Evolutionary conservation across 2,797 vertebrate species (phyloP).

Genomic region (Neosilurus mollespiculum): DNA sequence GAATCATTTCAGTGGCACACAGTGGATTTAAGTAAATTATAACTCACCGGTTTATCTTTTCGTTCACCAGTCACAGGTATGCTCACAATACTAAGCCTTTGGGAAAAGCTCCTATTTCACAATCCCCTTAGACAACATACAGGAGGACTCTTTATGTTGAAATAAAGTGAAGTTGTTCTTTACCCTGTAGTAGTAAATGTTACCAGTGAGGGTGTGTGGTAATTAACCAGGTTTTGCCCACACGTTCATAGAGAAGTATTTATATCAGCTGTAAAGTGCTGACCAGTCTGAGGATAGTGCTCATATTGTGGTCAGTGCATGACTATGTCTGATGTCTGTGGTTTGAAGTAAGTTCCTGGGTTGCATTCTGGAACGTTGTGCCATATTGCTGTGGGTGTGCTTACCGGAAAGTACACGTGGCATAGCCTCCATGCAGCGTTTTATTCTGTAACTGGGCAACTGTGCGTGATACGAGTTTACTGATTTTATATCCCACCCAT

Average conservation of each 20-base stretch:
- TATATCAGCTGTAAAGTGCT: neutral
- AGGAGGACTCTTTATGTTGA: neutral
- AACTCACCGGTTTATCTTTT: neutral
- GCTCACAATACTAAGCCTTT: neutral
- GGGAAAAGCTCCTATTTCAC: neutral
- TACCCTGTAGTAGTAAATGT: neutral
- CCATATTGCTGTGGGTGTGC: conserved; percentile 12
- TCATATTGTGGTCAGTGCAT: neutral
- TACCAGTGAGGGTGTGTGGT: conserved; percentile 22
- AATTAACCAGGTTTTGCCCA: neutral
- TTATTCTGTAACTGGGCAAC: neutral
- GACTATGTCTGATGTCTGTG: too few relatives aligned
- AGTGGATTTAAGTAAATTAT: neutral
- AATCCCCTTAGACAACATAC: neutral
- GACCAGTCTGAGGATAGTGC: neutral
- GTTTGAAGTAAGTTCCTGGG: neutral
- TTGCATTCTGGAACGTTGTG: neutral
- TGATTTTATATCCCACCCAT: neutral
- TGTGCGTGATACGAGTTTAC: neutral
- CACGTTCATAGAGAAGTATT: conserved; percentile 9
- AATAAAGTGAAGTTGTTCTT: neutral
- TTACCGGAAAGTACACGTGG: conserved; percentile 17
- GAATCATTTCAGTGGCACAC: neutral
- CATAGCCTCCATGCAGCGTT: conserved; percentile 24
- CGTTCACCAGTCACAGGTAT: neutral